Evolutionary conservation across 2,113 vertebrate genomes (phyloP).

Genomic region (Ceyx melanurus): DNA sequence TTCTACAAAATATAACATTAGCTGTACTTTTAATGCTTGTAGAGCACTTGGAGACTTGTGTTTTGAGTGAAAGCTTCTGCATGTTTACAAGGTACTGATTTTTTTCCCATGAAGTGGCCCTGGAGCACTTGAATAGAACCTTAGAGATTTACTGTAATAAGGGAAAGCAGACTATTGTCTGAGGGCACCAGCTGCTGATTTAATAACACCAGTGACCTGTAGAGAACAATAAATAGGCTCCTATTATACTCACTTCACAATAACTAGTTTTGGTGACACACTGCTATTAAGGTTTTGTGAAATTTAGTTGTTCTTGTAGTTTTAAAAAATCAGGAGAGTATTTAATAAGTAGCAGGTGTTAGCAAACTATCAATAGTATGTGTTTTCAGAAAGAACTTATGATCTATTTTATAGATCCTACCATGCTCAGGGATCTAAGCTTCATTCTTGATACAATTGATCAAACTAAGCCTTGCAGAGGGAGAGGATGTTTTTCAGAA

Average conservation of each 20-base stretch:
- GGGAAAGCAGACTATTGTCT: background rate
- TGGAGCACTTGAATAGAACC: background rate
- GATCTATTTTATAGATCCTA: constrained; percentile 7
- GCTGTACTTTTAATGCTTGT: background rate
- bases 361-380: background rate
- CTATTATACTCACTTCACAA: background rate
- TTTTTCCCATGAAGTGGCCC: background rate
- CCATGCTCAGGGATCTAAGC: background rate
- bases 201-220: background rate
- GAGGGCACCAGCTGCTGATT: background rate
- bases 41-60: background rate
- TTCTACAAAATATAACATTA: background rate
- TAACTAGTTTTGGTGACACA: background rate
- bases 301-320: background rate
- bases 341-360: background rate
- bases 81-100: background rate
- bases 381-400: constrained; percentile 32
- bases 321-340: background rate
- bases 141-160: background rate
- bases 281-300: background rate
- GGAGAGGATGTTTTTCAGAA: constrained; percentile 12
- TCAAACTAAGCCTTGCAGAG: constrained; percentile 55
- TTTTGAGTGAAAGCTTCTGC: background rate
- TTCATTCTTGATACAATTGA: constrained; percentile 38
- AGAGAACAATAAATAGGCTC: background rate